These are phyloP conservation scores for Gadus chalcogrammus DNA, from an alignment of 2,113 vertebrate species.

Conservation along the genomic window DNA sequence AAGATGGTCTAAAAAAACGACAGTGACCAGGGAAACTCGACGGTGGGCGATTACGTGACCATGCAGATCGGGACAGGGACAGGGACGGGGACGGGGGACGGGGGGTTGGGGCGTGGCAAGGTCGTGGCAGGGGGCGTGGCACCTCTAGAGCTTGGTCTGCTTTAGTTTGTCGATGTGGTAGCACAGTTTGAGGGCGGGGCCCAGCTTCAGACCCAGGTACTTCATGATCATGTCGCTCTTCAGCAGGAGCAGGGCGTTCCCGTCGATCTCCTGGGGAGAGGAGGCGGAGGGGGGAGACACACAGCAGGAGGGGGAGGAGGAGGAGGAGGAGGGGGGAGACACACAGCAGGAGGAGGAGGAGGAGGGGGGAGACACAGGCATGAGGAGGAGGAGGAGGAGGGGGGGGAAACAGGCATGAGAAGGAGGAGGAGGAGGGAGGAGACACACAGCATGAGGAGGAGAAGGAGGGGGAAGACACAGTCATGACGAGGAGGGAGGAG, in stretches of 20 bases:
- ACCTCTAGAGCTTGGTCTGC: conserved; percentile 83
- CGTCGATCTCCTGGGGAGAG: conserved; percentile 88
- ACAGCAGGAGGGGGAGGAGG: neutral
- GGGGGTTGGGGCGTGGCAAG: too few relatives aligned
- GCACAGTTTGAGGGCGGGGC: conserved; percentile 91
- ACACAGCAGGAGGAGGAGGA: neutral
- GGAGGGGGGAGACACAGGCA: neutral
- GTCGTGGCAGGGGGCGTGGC: too few relatives aligned
- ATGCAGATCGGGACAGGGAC: too few relatives aligned
- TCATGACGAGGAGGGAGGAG: too few relatives aligned
- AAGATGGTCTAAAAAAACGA: too few relatives aligned
- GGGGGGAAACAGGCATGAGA: too few relatives aligned
- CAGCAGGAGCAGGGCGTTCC: conserved; percentile 88
- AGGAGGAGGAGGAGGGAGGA: too few relatives aligned
- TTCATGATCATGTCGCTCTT: conserved; percentile 98
- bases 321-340: neutral
- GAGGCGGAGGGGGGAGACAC: neutral
- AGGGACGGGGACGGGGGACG: too few relatives aligned
- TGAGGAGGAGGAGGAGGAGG: neutral
- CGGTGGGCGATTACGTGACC: too few relatives aligned
- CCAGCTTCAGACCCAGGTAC: conserved; percentile 93
- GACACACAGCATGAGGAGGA: too few relatives aligned
- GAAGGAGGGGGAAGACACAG: too few relatives aligned
- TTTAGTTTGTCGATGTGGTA: conserved; percentile 96
- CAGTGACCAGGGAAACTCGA: too few relatives aligned